Evolutionary conservation across 2,113 vertebrate genomes (phyloP), one percentile per base, ranked within the genome.

Genomic region (Vidua macroura): DNA sequence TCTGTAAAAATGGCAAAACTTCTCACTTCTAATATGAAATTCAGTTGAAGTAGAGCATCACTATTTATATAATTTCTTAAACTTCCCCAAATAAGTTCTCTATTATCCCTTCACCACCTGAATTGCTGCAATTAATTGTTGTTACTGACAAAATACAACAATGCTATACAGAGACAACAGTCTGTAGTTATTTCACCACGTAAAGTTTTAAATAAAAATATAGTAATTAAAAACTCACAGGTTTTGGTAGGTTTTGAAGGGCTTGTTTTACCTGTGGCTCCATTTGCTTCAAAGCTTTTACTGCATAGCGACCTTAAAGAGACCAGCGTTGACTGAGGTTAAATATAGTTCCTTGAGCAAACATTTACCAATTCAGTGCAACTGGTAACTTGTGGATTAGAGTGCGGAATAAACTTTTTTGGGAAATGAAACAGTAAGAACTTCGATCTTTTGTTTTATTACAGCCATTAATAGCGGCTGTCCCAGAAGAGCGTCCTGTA

Each of bases 231-330:
- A 72, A 78, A 91, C 98, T 98, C 98, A 99, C 99, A 83, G 98
- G 93, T 96, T 98, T 99, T 18, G 99, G 99, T 62, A 99, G 98
- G 62, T 97, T 98, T 91, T 99, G 98, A 58, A 99, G 96, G 33
- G 98, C 99, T 88, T 99, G 98, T 94, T 99, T 99, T 83, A 99
- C 96, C 94, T 99, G 99, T 46, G 99, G 99, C 82, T 99, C 98
- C 98, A 99, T 96, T 52, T 99, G 98, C 96, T 98, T 99, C 97
- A 99, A 95, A 72, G 98, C 98, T 97, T 98, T 98, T 77, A 99
- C 81, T 18, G 98, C 98, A 86, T 99, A 99, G 51, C 99, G 99
- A 79, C 99, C 99, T 99, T 96, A 44, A 87, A 91, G 52, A 95
- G 90, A 96, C 10, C n/a, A 43, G 49, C 7, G 2, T 91, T 56